Conservation (phyloP, 2,888 invertebrate species). For the Ophonus ardosiacus region DNA sequence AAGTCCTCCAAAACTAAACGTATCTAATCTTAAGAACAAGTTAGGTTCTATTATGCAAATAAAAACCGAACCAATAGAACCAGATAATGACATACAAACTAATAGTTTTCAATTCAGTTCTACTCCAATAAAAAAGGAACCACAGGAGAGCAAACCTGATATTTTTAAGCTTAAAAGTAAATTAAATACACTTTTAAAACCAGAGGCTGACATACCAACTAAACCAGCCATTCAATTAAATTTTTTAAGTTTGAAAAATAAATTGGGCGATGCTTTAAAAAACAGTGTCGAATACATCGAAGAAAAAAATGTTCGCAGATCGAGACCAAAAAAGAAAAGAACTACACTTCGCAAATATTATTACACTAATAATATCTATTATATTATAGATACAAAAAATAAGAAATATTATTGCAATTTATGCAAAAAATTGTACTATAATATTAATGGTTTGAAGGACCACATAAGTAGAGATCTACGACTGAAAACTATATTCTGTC, state of each 20-base stretch:
- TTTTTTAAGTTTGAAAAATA: slow-evolving; percentile 30
- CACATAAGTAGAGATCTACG: slow-evolving; percentile 14
- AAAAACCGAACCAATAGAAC: background rate
- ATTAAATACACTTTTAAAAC: slow-evolving; percentile 20
- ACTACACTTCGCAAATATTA: background rate
- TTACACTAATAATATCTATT: background rate
- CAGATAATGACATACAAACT: background rate
- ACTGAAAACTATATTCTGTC: slow-evolving; percentile 12
- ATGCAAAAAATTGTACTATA: slow-evolving; percentile 12
- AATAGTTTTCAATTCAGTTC: background rate
- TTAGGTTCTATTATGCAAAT: slow-evolving; percentile 10
- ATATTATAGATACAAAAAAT: slow-evolving; percentile 8
- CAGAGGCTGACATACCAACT: background rate
- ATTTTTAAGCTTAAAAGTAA: slow-evolving; percentile 25
- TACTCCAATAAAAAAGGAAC: background rate
- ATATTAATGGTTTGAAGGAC: background rate
- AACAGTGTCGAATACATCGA: background rate
- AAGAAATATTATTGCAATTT: slow-evolving; percentile 7
- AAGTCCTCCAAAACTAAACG: background rate
- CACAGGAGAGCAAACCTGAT: background rate
- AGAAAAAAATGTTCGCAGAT: background rate
- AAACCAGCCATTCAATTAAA: background rate
- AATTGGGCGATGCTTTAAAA: slow-evolving; percentile 16
- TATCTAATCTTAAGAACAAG: background rate
- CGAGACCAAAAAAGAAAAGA: background rate